Percentiles rank a stretch among this genome's conserved stretches.
Evolutionary conservation across 92 coral and sea anemone genomes (phyloP).

Genomic region (Porites divaricata): DNA sequence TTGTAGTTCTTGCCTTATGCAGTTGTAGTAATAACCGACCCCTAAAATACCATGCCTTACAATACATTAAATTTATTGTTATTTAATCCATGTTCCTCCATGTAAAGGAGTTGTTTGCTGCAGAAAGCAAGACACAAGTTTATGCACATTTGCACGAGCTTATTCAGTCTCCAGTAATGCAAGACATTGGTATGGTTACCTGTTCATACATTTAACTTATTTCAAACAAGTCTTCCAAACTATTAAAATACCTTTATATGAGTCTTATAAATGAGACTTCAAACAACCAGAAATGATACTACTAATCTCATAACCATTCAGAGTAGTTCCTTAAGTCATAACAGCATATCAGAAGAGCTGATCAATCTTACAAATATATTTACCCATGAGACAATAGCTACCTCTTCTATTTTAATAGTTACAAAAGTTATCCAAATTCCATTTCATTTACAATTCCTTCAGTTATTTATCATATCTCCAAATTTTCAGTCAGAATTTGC

Average conservation of each 20-base stretch:
- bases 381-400: not conserved
- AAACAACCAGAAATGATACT: conserved; percentile 4
- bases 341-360: conserved; percentile 4
- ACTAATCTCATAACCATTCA: conserved; percentile 3
- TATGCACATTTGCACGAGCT: conserved; percentile 46
- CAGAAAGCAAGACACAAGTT: conserved; percentile 60
- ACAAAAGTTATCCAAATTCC: conserved; percentile 1
- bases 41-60: conserved; percentile 8
- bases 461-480: conserved; percentile 3
- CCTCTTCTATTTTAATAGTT: not conserved
- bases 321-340: not conserved
- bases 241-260: conserved; percentile 4
- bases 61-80: not conserved
- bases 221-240: conserved; percentile 1
- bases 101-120: conserved; percentile 52
- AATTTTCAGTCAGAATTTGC: not conserved
- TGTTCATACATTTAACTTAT: not conserved
- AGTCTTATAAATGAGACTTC: not conserved
- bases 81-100: conserved; percentile 19
- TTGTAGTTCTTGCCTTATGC: too few species aligned
- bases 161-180: not conserved
- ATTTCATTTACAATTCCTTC: not conserved
- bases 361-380: conserved; percentile 1
- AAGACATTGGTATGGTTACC: not conserved
- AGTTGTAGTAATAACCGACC: conserved; percentile 4